phyloP scores from a whole-genome alignment of 2,888 invertebrate species.

The Acrocyrtus sp. region DNA sequence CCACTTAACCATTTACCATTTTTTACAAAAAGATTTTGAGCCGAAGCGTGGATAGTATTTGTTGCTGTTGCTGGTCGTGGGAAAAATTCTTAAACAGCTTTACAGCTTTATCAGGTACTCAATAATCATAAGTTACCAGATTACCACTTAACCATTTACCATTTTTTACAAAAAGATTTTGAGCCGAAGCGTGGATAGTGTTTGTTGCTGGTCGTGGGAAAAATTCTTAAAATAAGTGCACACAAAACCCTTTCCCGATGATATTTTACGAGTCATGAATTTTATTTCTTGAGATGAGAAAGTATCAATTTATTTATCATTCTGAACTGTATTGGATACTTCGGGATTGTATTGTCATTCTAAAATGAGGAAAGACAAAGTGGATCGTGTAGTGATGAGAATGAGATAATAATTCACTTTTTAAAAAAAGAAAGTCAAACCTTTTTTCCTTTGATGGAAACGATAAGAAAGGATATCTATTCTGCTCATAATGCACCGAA shows the following conservation, averaged over 20 bases:
- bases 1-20: too few relatives aligned
- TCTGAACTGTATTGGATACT: neutral
- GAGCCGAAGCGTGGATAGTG: neutral
- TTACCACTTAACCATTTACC: too few relatives aligned
- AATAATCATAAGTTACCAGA: constrained; percentile 49
- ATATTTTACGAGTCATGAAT: constrained; percentile 18
- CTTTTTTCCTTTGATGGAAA: neutral
- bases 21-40: constrained; percentile 1
- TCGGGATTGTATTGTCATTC: neutral
- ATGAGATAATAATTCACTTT: neutral
- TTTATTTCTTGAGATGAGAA: constrained; percentile 4
- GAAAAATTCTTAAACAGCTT: constrained; percentile 34
- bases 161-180: constrained; percentile 3
- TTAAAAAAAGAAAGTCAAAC: neutral
- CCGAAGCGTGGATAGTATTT: neutral
- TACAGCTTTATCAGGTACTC: constrained; percentile 7
- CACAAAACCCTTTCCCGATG: neutral
- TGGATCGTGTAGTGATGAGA: neutral
- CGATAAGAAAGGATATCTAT: neutral
- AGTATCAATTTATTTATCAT: neutral
- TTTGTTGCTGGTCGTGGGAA: constrained; percentile 25
- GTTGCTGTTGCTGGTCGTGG: constrained; percentile 10
- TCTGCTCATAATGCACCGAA: neutral
- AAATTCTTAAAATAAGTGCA: constrained; percentile 37
- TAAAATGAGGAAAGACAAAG: neutral